A percentile compares a stretch with the other conserved stretches of the same genome.
These are phyloP conservation scores for Nysson spinosus DNA, from an alignment of 2,888 invertebrate species.

Conservation along the genomic window DNA sequence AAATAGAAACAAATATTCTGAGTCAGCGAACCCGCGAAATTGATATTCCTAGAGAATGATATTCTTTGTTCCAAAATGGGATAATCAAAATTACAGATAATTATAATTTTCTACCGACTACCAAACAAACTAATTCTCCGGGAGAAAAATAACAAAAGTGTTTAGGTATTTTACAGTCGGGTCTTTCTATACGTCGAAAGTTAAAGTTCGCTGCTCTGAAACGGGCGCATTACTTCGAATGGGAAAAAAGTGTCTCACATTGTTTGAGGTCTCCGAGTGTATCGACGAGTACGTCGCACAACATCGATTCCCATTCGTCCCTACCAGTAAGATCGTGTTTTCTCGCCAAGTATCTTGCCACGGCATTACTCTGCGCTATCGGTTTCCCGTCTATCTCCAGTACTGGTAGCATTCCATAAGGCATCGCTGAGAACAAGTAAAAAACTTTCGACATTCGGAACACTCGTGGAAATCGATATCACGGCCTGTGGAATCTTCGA, in stretches of 20 bases:
- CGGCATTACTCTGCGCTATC: constrained; percentile 80
- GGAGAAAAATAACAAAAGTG: no score
- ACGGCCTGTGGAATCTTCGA: background rate
- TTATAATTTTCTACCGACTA: background rate
- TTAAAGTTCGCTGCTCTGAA: no score
- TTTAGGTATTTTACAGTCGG: background rate
- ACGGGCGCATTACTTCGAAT: background rate
- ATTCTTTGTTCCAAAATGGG: background rate
- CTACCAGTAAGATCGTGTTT: constrained; percentile 79
- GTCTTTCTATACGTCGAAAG: no score
- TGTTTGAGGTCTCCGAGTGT: constrained; percentile 79
- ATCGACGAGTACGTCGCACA: constrained; percentile 80
- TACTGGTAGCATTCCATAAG: constrained; percentile 81
- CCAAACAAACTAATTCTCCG: background rate
- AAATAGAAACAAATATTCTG: no score
- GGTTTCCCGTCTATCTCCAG: constrained; percentile 81
- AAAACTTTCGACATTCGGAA: background rate
- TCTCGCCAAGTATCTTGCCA: constrained; percentile 80
- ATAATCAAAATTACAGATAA: no score
- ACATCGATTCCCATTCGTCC: constrained; percentile 80
- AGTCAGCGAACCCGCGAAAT: no score
- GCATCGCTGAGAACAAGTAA: constrained; percentile 76
- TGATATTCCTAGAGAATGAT: no score
- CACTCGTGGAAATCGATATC: background rate
- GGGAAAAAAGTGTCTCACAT: constrained; percentile 71